These are phyloP conservation scores for Heterotilapia buettikoferi DNA, from an alignment of 2,113 vertebrate genomes.

Conservation along the genomic window DNA sequence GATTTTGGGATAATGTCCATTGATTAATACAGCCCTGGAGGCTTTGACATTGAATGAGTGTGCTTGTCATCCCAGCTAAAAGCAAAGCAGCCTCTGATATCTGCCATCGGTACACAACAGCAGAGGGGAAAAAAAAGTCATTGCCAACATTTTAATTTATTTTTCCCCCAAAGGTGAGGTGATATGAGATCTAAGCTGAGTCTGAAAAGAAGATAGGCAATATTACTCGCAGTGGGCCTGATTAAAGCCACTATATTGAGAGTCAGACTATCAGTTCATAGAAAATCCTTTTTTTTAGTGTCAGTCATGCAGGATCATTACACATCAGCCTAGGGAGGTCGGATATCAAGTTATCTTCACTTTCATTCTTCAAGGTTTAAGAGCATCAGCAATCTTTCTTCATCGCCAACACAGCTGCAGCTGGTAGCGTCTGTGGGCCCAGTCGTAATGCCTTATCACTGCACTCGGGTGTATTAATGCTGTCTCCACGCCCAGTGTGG, in stretches of 20 bases:
- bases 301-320: constrained; percentile 29
- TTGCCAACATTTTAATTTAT: constrained; percentile 42
- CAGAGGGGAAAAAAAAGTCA: background rate
- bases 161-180: constrained; percentile 35
- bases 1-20: constrained; percentile 54
- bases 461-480: background rate
- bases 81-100: constrained; percentile 16
- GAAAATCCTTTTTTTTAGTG: constrained; percentile 19
- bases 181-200: constrained; percentile 35
- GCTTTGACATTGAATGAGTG: constrained; percentile 49
- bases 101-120: constrained; percentile 26
- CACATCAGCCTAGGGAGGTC: constrained; percentile 4
- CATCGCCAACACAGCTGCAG: background rate
- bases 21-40: constrained; percentile 39
- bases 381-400: constrained; percentile 27
- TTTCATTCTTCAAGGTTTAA: constrained; percentile 37
- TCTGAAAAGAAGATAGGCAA: constrained; percentile 1
- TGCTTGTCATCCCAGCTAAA: constrained; percentile 33
- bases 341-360: constrained; percentile 21
- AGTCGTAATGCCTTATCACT: background rate
- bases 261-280: constrained; percentile 22
- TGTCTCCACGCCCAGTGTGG: background rate
- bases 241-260: constrained; percentile 34
- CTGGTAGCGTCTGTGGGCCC: background rate
- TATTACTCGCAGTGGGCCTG: constrained; percentile 34